Base-by-base conservation (phyloP, 1,140 invertebrate genomes). In the Lamellibrachia luymesi region DNA sequence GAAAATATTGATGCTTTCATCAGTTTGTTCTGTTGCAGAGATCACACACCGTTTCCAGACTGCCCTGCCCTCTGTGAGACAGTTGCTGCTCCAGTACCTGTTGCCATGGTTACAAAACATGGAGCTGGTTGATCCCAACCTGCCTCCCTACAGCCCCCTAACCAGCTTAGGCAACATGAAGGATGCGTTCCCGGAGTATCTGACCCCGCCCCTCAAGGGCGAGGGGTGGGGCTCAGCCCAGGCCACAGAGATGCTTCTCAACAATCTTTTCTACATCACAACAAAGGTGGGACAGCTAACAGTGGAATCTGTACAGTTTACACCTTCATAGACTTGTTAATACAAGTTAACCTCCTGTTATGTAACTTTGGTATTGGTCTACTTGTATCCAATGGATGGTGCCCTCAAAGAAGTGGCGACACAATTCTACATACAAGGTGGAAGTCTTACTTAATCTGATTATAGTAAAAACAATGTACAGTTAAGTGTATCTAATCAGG, bases 211-310 rank as follows among this genome's bases (percentile, higher is more conserved):
- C 92, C 94, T 96, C 92, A 97, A 98, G 7, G 97, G 98, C 92
- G 98, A 99, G 96, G 99, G 99, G 0, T 99, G 99, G 97, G 99
- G 99, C 38, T 99, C 98, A 1, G 98, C 98, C 17, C 95, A 99
- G 97, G 99, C 99, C n/a, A 99, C 99, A 0, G 99, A 99, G 97
- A 99, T 99, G 98, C 98, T 99, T 38, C 97, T 99, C 49, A 99
- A 99, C 96, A 99, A 99, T 97, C 97, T 99, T 0, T 98, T 99
- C 96, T 99, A 99, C 95, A 98, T 99, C 94, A 99, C 99, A 10
- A 98, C 98, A 0, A 99, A 99, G 97, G 98, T 98, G 97, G 95
- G 17, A 50, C 17, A 22, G 13, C 64, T 80, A 80, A 80, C 17
- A 38, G 64, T 80, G 7, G 64, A 93, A 91, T 22, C 17, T 17